Percentiles rank a stretch among this genome's conserved stretches.
phyloP scores from a whole-genome alignment of 2,797 vertebrate genomes.

The Melanogrammus aeglefinus region DNA sequence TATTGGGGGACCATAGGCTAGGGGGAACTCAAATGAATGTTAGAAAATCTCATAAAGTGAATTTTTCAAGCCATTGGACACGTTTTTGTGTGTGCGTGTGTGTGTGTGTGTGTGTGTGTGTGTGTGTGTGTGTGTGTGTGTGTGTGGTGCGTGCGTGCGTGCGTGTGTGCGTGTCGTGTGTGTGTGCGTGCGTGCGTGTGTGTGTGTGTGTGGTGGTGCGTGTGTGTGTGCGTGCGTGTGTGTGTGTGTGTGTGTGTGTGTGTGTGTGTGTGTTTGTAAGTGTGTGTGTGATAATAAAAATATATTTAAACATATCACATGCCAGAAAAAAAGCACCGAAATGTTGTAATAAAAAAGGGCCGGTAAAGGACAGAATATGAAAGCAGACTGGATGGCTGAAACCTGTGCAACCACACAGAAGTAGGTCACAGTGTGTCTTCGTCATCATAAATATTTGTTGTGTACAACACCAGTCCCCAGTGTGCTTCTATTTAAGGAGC shows the following conservation, averaged over 20 bases:
- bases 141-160: not conserved
- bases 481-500: constrained; percentile 51
- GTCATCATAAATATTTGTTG: constrained; percentile 60
- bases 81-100: not conserved
- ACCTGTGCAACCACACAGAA: constrained; percentile 52
- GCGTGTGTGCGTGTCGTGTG: not conserved
- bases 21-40: no score
- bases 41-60: no score
- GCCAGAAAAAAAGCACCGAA: no score
- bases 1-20: no score
- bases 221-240: constrained; percentile 10
- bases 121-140: constrained; percentile 1
- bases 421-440: constrained; percentile 46
- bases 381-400: constrained; percentile 8
- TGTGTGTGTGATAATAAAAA: not conserved
- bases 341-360: no score
- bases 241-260: not conserved
- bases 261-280: not conserved
- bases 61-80: no score
- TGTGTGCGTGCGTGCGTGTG: not conserved
- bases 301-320: no score
- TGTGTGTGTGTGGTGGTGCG: constrained; percentile 11
- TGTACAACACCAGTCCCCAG: constrained; percentile 27
- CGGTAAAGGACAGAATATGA: no score
- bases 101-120: constrained; percentile 6